Percentiles rank a stretch among this genome's conserved stretches.
Conservation (phyloP, 2,888 invertebrate genomes). For the Tribolium freemani region DNA sequence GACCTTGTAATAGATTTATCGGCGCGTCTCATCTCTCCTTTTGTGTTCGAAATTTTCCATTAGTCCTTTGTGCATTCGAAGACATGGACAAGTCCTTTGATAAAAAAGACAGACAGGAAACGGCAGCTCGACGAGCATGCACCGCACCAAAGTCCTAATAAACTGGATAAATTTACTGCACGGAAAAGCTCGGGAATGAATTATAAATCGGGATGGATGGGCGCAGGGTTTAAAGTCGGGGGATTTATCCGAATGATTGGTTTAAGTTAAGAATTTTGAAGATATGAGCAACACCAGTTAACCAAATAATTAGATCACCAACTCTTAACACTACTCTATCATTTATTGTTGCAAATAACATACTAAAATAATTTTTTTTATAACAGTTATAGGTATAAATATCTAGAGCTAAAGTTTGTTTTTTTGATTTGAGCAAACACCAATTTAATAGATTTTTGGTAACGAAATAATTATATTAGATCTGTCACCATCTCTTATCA, state of each 20-base stretch:
- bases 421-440: too few species aligned
- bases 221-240: constrained; percentile 18
- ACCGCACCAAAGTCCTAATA: constrained; percentile 32
- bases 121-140: constrained; percentile 32
- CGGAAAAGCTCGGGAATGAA: constrained; percentile 33
- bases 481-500: too few species aligned
- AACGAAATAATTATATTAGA: too few species aligned
- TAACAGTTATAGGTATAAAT: too few species aligned
- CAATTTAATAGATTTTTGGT: too few species aligned
- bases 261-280: not conserved
- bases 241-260: constrained; percentile 28
- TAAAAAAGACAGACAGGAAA: constrained; percentile 20
- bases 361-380: too few species aligned
- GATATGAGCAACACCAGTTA: too few species aligned
- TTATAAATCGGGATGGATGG: constrained; percentile 37
- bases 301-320: too few species aligned
- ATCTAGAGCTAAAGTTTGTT: too few species aligned
- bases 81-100: constrained; percentile 14
- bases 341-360: too few species aligned
- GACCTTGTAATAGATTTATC: constrained; percentile 10
- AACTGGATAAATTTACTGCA: constrained; percentile 39
- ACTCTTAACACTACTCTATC: too few species aligned
- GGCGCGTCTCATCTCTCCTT: not conserved
- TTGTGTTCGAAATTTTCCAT: constrained; percentile 22
- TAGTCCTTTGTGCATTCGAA: constrained; percentile 27